These are phyloP conservation scores for Trematomus bernacchii DNA, from an alignment of 2,797 vertebrate species.

Conservation along the genomic window DNA sequence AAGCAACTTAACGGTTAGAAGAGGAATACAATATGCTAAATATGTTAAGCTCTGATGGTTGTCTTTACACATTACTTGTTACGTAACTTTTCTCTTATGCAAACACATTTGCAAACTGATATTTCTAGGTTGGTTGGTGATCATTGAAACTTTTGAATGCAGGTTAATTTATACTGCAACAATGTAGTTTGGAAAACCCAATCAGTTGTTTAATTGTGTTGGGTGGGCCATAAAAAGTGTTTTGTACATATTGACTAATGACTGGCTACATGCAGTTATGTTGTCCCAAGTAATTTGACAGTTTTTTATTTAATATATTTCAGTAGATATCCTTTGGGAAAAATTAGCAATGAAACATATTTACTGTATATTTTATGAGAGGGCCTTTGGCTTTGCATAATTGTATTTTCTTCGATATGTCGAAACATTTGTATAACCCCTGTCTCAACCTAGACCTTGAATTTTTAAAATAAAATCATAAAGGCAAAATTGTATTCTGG, in stretches of 20 bases:
- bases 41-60: background rate
- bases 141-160: background rate
- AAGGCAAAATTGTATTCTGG: background rate
- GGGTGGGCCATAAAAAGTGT: background rate
- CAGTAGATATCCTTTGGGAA: background rate
- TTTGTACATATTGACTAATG: background rate
- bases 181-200: background rate
- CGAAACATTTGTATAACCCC: background rate
- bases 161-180: background rate
- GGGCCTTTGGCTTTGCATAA: background rate
- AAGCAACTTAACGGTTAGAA: conserved; percentile 30
- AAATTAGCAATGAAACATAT: conserved; percentile 16
- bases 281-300: background rate
- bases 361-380: background rate
- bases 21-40: conserved; percentile 2
- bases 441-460: conserved; percentile 11
- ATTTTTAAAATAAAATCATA: conserved; percentile 13
- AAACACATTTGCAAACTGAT: background rate
- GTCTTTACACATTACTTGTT: background rate
- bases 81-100: background rate
- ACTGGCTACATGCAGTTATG: background rate
- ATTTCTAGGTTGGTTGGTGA: background rate
- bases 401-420: conserved; percentile 13
- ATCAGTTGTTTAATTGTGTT: background rate
- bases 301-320: conserved; percentile 30